Evolutionary conservation across 2,888 invertebrate genomes (phyloP).

Genomic region (Pachliopta kotzebuea): DNA sequence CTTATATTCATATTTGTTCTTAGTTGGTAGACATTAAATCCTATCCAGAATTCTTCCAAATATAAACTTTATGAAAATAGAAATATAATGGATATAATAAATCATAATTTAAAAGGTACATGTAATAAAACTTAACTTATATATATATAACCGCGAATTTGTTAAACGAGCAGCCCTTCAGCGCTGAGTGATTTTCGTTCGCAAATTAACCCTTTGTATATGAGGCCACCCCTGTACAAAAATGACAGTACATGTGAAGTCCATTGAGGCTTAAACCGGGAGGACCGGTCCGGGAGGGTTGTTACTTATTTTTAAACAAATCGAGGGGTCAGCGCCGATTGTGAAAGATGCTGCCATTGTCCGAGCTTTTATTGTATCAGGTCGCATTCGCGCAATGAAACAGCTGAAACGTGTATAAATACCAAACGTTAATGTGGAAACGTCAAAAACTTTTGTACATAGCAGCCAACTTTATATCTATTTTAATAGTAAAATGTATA

Average conservation of each 20-base stretch:
- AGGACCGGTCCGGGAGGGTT: conserved; percentile 40
- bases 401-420: conserved; percentile 18
- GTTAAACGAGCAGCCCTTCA: conserved; percentile 45
- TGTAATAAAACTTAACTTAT: conserved; percentile 7
- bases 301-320: conserved; percentile 33
- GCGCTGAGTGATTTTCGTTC: conserved; percentile 40
- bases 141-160: conserved; percentile 23
- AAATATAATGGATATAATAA: conserved; percentile 1
- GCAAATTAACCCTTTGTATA: conserved; percentile 52
- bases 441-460: not conserved
- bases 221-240: conserved; percentile 40
- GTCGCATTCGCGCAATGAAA: conserved; percentile 12
- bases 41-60: too few relatives aligned
- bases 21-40: too few relatives aligned
- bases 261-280: conserved; percentile 61
- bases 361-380: conserved; percentile 13
- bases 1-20: too few relatives aligned
- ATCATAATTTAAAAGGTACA: not conserved
- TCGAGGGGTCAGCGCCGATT: conserved; percentile 31
- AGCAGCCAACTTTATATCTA: too few relatives aligned
- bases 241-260: conserved; percentile 63
- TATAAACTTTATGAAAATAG: too few relatives aligned
- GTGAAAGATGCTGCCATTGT: conserved; percentile 18
- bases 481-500: too few relatives aligned
- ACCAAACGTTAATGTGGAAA: not conserved